These are phyloP conservation scores for Agelas oroides DNA, from an alignment of 37 sponge, comb jelly and placozoan genomes.

Conservation along the genomic window DNA sequence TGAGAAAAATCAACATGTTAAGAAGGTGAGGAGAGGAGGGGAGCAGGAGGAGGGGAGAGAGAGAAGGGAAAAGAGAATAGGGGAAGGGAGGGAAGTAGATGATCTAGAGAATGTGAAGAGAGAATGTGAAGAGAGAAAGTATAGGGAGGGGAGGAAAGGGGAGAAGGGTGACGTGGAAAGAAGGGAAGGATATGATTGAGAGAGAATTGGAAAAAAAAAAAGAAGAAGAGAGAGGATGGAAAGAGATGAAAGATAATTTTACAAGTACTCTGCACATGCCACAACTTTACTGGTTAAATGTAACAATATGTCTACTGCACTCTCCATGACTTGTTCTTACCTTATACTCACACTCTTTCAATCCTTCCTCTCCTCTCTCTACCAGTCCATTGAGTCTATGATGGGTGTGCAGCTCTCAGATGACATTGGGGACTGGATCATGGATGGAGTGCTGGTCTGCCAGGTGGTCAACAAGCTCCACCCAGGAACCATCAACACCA, in stretches of 20 bases:
- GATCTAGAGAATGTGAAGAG: too few species aligned
- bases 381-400: conserved; percentile 64
- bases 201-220: too few species aligned
- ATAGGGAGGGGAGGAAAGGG: not conserved
- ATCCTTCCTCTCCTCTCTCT: too few species aligned
- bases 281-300: too few species aligned
- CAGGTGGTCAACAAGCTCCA: conserved; percentile 76
- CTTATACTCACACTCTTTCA: too few species aligned
- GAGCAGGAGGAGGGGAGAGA: too few species aligned
- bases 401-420: conserved; percentile 52
- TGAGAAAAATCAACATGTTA: conserved; percentile 66
- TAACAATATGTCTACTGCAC: too few species aligned
- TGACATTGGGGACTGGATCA: conserved; percentile 64
- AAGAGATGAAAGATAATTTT: too few species aligned
- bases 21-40: conserved; percentile 55
- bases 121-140: too few species aligned
- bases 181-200: not conserved
- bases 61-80: not conserved
- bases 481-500: conserved; percentile 53
- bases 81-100: not conserved
- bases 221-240: too few species aligned
- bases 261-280: too few species aligned
- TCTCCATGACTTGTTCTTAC: too few species aligned
- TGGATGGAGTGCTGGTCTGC: conserved; percentile 79
- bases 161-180: not conserved